Base-by-base conservation (phyloP, 2,797 vertebrate species). In the Sphaeramia orbicularis region DNA sequence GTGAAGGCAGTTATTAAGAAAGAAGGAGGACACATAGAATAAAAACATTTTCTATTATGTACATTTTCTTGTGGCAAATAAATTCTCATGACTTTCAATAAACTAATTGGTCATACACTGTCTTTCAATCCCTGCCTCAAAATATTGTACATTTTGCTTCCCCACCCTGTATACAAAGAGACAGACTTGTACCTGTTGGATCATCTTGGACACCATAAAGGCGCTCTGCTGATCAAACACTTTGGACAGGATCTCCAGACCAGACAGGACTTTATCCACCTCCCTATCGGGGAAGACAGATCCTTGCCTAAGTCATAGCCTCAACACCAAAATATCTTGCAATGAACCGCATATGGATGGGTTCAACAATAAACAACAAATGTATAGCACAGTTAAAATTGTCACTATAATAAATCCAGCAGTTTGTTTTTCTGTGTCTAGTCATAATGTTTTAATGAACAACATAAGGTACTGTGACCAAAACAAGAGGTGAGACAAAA, bases 181-280 rank as follows among this genome's bases (percentile, higher is more conserved):
- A 16, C 2, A 68, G 13, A 68, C 10, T 67, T 5, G 3, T 89
- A 97, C 96, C 95, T 99, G 97, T 74, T 98, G 97, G 83, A 98
- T 94, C 92, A 98, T 96, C 76, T 96, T 96, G 63, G 96, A 95
- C 49, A 97, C 95, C 94, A 95, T 95, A 43, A 96, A 94, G 0
- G 96, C 95, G 74, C 96, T 98, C 85, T 99, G 97, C 89, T 98
- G 97, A 92, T 99, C 97, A 58, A 98, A 98, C 15, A 98, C 97
- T 87, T 98, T 98, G 14, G 97, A 97, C 61, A 98, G 92, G 79
- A 98, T 98, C 92, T 99, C 97, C 78, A 98, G 91, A 42, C 97
- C 97, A 0, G 95, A 94, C 65, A 99, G 82, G 45, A 98, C 97
- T 68, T 97, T 98, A 89, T 99, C 97, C 83, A 98, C 97, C 85